Evolutionary conservation across 53 echinoderm and acorn worm genomes (phyloP).

Genomic region (Arbacia lixula): DNA sequence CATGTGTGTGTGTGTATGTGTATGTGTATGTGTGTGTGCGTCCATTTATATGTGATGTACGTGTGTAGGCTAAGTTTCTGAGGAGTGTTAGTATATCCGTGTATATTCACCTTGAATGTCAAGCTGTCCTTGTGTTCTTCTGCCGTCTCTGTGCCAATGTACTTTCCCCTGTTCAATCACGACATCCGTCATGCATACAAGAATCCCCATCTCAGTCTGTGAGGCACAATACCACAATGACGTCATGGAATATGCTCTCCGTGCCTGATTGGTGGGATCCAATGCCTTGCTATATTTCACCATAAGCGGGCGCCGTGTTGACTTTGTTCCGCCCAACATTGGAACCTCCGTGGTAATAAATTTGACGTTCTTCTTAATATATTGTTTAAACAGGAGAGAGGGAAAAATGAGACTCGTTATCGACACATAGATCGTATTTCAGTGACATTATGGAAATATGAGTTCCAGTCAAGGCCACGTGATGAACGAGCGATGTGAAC

Average conservation of each 20-base stretch:
- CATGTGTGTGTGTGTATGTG: too few species aligned
- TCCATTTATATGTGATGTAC: too few species aligned
- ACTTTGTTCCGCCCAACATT: conserved; percentile 1
- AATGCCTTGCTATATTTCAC: neutral
- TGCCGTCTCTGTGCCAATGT: neutral
- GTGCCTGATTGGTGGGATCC: neutral
- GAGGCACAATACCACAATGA: neutral
- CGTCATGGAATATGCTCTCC: neutral
- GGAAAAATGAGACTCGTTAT: neutral
- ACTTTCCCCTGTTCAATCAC: conserved; percentile 6
- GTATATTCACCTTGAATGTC: too few species aligned
- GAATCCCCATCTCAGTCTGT: neutral
- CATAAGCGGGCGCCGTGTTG: conserved; percentile 26
- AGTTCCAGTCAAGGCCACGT: neutral
- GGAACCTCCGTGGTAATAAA: neutral
- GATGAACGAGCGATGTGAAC: neutral
- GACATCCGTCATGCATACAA: neutral
- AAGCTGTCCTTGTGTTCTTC: too few species aligned
- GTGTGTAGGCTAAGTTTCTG: too few species aligned
- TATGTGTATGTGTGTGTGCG: too few species aligned
- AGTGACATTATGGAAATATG: neutral
- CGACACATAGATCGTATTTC: neutral
- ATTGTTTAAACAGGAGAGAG: neutral
- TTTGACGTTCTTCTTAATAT: conserved; percentile 7
- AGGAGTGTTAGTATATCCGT: too few species aligned